Base-by-base conservation (phyloP, 2,113 vertebrate genomes). In the Sebastes fasciatus region DNA sequence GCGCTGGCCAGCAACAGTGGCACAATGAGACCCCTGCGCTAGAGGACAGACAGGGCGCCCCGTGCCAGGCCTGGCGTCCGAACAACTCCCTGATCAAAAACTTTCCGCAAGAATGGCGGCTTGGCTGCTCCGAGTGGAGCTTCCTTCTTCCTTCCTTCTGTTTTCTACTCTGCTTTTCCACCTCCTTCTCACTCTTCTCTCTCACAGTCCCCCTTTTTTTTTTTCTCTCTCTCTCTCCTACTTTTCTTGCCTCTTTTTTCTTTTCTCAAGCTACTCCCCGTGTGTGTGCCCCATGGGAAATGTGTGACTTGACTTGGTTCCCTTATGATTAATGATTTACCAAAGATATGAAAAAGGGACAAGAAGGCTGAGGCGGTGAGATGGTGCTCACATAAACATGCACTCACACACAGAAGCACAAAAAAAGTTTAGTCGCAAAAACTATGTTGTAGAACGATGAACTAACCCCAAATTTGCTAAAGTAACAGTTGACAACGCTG, bases 261-360 rank as follows among this genome's bases (percentile, higher is more conserved):
- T 78, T 71, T 12, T 14, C 79, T 80, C 21, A 54, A 88, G 70
- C 80, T 86, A 43, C 80, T 85, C 74, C 68, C 49, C 17, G 76
- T 76, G 57, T 76, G 57, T 62, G 45, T 67, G 61, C 73, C 88
- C 72, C 88, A 87, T 85, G 89, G 92, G 90, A 90, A 82, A 83
- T 60, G 70, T 89, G 87, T 83, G 82, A 77, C 83, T 93, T 89
- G 88, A 93, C 84, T 93, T 64, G 79, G 88, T 80, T 91, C 91
- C 91, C 88, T 89, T 80, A 91, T 93, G 93, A 94, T 94, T 91
- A 92, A 94, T 93, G 92, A 82, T 93, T 93, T 82, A 81, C 78
- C 78, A 52, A 49, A 84, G 74, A 85, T 91, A 85, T 81, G 48
- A 86, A 86, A 88, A 89, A 88, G 80, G 88, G 72, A 92, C 86